phyloP scores from a whole-genome alignment of 1,140 invertebrate species.

The Glomeris maerens region DNA sequence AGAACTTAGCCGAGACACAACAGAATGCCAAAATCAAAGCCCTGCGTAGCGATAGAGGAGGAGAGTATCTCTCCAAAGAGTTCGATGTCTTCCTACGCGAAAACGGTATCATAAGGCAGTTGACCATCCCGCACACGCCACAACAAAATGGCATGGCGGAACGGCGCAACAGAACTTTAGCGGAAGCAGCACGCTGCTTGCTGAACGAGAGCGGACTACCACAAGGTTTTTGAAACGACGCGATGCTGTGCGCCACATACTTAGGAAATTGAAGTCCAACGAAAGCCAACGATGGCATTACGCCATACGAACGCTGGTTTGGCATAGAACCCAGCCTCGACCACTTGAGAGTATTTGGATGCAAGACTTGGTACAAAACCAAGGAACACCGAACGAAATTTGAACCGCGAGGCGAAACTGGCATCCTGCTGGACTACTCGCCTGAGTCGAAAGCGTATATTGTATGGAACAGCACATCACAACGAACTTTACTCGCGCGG shows the following conservation, averaged over 20 bases:
- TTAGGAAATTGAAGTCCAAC: slow-evolving; percentile 33
- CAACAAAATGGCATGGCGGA: slow-evolving; percentile 32
- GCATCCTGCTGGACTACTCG: too few species aligned
- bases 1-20: slow-evolving; percentile 1
- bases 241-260: slow-evolving; percentile 22
- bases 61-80: slow-evolving; percentile 12
- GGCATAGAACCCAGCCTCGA: slow-evolving; percentile 32
- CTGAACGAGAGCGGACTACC: slow-evolving; percentile 1
- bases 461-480: too few species aligned
- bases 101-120: too few species aligned
- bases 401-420: too few species aligned
- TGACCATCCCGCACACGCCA: slow-evolving; percentile 27
- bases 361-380: too few species aligned
- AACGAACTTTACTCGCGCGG: too few species aligned
- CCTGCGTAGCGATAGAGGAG: slow-evolving; percentile 9
- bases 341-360: slow-evolving; percentile 33
- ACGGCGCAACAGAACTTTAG: slow-evolving; percentile 28
- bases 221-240: background rate
- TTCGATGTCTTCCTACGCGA: slow-evolving; percentile 9
- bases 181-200: slow-evolving; percentile 5
- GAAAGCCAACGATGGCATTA: slow-evolving; percentile 27
- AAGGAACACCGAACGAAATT: too few species aligned
- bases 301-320: slow-evolving; percentile 30
- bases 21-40: slow-evolving; percentile 7
- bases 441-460: too few species aligned